Percentiles rank a stretch among this genome's conserved stretches.
These are phyloP conservation scores for Lacerta bilineata DNA, from an alignment of 2,797 vertebrate genomes.

Conservation along the genomic window DNA sequence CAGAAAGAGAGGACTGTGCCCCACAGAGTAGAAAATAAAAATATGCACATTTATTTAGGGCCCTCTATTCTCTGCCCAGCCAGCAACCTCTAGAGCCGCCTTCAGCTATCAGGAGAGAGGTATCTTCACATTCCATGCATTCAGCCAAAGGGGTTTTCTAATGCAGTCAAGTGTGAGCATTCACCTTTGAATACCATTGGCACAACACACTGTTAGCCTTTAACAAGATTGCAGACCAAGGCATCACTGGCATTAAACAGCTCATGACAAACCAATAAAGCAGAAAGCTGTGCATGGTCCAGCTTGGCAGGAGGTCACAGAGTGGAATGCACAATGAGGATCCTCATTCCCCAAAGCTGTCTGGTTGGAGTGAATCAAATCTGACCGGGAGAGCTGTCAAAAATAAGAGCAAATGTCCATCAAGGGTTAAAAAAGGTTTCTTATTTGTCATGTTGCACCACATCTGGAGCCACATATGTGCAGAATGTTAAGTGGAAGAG, in stretches of 20 bases:
- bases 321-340: background rate
- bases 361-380: background rate
- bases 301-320: background rate
- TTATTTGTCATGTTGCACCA: constrained; percentile 11
- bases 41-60: background rate
- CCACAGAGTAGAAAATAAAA: background rate
- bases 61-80: background rate
- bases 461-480: background rate
- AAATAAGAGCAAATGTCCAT: background rate
- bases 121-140: background rate
- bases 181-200: constrained; percentile 37
- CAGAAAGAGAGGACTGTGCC: too few species aligned
- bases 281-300: constrained; percentile 12
- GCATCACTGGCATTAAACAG: constrained; percentile 16
- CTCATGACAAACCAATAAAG: constrained; percentile 27
- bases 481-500: constrained; percentile 29
- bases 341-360: background rate
- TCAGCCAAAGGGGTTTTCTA: constrained; percentile 5
- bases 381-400: background rate
- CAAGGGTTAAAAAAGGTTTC: background rate
- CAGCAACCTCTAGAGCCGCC: background rate
- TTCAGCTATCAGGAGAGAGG: background rate
- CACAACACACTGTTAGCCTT: constrained; percentile 32
- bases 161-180: constrained; percentile 31
- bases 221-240: constrained; percentile 28